Percentiles rank a stretch among this genome's conserved stretches.
phyloP scores from a whole-genome alignment of 1,140 invertebrate species.

The Metopolophium dirhodum region DNA sequence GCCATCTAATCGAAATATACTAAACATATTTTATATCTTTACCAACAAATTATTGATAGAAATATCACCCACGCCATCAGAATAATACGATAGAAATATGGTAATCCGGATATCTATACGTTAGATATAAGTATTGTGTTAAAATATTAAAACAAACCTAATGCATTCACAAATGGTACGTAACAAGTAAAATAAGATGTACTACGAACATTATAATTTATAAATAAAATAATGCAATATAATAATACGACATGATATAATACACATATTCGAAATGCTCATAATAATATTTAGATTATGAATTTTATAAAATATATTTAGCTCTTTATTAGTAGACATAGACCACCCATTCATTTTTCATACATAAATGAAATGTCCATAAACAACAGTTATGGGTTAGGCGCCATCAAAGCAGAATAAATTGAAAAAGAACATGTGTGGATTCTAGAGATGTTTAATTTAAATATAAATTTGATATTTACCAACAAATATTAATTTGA shows the following conservation, averaged over 20 bases:
- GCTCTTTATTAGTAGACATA: background rate
- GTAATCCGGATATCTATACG: too few species aligned
- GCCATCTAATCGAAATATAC: background rate
- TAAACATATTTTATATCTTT: background rate
- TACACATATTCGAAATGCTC: background rate
- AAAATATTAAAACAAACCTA: background rate
- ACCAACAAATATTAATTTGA: background rate
- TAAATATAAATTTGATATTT: constrained; percentile 12
- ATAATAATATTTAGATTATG: background rate
- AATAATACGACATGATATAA: background rate
- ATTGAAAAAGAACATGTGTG: constrained; percentile 24
- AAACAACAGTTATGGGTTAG: constrained; percentile 17
- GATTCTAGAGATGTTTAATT: background rate
- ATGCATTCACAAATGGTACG: background rate
- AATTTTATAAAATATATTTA: background rate
- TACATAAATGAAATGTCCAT: constrained; percentile 8
- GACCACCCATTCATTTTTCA: constrained; percentile 13
- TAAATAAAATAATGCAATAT: background rate
- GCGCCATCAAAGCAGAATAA: background rate
- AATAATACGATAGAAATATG: background rate
- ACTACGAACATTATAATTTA: background rate
- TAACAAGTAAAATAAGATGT: background rate
- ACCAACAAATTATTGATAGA: background rate
- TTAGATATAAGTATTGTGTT: background rate
- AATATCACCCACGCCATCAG: background rate